phyloP scores from a whole-genome alignment of 2,797 vertebrate species.

The Falco peregrinus region DNA sequence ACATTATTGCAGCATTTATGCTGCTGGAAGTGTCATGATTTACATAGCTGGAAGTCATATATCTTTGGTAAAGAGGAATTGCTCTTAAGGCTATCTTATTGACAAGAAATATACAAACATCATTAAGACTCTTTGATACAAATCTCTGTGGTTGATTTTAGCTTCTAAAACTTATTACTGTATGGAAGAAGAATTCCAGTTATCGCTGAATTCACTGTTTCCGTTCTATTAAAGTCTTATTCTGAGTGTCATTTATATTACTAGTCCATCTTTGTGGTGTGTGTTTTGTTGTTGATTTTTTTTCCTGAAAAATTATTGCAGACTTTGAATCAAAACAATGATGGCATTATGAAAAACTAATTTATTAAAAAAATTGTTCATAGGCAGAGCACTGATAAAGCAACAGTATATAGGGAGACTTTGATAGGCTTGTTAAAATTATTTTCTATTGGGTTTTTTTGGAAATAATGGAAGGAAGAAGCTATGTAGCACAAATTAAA shows the following conservation, averaged over 20 bases:
- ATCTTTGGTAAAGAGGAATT: background rate
- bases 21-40: background rate
- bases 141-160: background rate
- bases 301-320: background rate
- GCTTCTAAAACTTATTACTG: background rate
- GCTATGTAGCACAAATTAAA: background rate
- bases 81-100: background rate
- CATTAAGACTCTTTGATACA: background rate
- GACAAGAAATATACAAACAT: background rate
- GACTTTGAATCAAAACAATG: background rate
- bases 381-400: background rate
- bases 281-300: background rate
- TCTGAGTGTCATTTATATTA: background rate
- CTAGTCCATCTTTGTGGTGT: background rate
- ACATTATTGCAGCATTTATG: background rate
- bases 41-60: background rate
- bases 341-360: background rate
- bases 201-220: background rate
- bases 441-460: background rate
- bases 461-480: background rate
- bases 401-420: background rate
- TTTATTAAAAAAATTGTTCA: background rate
- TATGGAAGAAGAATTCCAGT: background rate
- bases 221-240: background rate
- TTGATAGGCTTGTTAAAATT: background rate